Base-by-base conservation (phyloP, 2,113 vertebrate genomes). In the Atrichornis clamosus region DNA sequence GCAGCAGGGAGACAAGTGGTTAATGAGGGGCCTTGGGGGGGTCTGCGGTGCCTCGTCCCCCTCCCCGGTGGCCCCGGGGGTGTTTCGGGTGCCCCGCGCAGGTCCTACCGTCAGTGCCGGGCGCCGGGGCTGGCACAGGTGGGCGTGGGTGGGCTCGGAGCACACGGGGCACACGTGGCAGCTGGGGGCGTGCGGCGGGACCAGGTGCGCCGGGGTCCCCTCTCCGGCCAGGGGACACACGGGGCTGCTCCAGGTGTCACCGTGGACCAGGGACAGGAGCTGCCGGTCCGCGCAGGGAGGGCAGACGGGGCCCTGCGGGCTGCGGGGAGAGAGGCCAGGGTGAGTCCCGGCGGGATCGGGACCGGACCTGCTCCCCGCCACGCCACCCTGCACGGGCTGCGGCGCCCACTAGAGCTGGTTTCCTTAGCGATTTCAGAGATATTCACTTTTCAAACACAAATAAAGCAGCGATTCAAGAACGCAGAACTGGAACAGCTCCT, bases 341-440 rank as follows among this genome's bases (percentile, higher is more conserved):
- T 76, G 62, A 86, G 47, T 4, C 47, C 32, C 4, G 2, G 2
- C 0, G 2, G 30, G 69, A 1, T 22, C 0, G 0, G 2, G 21
- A 2, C 11, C 15, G 27, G 5, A 5, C 16, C 21, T 6, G 23
- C 52, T 63, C 60, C 58, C 30, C 3, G 9, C 53, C 55, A 18
- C 60, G 28, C 7, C 64, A 2, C 32, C 4, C 63, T 2, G 1
- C 30, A 0, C 33, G 1, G 46, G n/a, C 69, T 70, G 35, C 21
- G 3, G 60, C 79, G 12, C 44, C 47, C 59, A 3, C 23, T 2
- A 13, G 22, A 39, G 33, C 49, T 26, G 6, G 5, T 46, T 15
- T 17, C 33, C 4, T 32, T 14, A 22, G 7, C 8, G 1, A 0
- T 4, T 44, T 32, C 47, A 52, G 46, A 74, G 22, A 3, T 8